Evolutionary conservation across 2,113 vertebrate genomes (phyloP).

Genomic region (Chrysemys picta): DNA sequence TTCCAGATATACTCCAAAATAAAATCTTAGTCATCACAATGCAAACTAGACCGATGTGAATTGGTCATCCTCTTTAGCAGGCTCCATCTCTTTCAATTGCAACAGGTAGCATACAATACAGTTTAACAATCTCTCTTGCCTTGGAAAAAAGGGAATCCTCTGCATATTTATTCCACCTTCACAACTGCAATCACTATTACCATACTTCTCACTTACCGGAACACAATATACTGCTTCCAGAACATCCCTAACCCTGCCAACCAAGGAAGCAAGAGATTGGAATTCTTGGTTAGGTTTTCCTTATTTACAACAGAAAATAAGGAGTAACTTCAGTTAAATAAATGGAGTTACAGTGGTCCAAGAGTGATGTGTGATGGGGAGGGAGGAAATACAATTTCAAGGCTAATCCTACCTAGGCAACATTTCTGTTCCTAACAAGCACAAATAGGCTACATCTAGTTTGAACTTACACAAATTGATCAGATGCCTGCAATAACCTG

Average conservation of each 20-base stretch:
- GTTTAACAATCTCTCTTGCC: background rate
- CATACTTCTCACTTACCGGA: background rate
- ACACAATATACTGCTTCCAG: background rate
- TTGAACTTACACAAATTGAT: background rate
- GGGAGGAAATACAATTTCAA: background rate
- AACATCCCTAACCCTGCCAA: background rate
- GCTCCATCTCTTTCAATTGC: background rate
- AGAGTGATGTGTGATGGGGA: background rate
- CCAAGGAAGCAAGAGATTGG: background rate
- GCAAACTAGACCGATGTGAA: background rate
- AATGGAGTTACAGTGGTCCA: background rate
- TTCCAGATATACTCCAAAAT: constrained; percentile 19
- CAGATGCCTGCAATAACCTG: background rate
- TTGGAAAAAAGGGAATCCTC: background rate
- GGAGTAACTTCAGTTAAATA: background rate
- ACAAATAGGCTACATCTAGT: background rate
- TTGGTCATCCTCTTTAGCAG: background rate
- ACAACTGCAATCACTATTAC: background rate
- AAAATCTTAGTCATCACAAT: background rate
- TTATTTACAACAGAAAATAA: background rate
- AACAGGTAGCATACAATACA: background rate
- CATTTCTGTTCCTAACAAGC: background rate
- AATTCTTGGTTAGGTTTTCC: background rate
- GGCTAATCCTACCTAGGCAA: background rate
- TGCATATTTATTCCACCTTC: background rate